Evolutionary conservation across 2,888 invertebrate species (phyloP), one percentile per base, ranked within the genome.

Genomic region (Sycophila texana): DNA sequence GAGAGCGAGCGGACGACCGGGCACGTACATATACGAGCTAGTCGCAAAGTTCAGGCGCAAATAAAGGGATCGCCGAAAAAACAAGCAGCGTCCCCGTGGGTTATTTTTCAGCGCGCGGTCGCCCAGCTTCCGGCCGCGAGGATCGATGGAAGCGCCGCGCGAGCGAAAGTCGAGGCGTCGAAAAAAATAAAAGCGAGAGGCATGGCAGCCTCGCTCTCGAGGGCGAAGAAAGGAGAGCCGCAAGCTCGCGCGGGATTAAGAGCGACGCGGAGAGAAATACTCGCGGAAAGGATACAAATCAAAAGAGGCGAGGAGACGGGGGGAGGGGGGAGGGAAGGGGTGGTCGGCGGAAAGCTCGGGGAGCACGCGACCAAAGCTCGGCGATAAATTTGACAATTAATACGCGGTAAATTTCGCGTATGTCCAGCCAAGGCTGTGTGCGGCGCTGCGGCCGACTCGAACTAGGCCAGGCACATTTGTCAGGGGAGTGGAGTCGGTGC

Each of bases 351-450:
- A 55, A 18, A 55, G 55, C 55, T 18, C 55, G 18, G 18, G 18
- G 26, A 20, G 22, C 3, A 49, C 39, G 51, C 30, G 18, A 18
- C 61, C 13, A 53, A 63, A 63, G 63, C 47, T 20, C 63, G 53
- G 63, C 80, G 55, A 81, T 82, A 81, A 82, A 81, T 82, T 79
- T 76, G 67, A 80, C 81, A 76, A 82, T 82, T 82, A 82, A 81
- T 81, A 80, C 77, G 53, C 74, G 81, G 60, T 82, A 82, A 82
- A 80, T 82, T 82, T 67, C 63, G 72, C 57, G 55, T 14, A 60
- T 10, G 20, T 20, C 18, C 49, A n/a, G n/a, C 53, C 10, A 18
- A 4, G 18, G 49, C 2, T 39, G 39, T 39, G 39, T 39, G 39
- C 39, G 39, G 7, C 39, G 39, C 39, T 39, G 39, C 39, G 39